Conservation (phyloP, 1,140 invertebrate species). For the Dinoponera quadriceps region DNA sequence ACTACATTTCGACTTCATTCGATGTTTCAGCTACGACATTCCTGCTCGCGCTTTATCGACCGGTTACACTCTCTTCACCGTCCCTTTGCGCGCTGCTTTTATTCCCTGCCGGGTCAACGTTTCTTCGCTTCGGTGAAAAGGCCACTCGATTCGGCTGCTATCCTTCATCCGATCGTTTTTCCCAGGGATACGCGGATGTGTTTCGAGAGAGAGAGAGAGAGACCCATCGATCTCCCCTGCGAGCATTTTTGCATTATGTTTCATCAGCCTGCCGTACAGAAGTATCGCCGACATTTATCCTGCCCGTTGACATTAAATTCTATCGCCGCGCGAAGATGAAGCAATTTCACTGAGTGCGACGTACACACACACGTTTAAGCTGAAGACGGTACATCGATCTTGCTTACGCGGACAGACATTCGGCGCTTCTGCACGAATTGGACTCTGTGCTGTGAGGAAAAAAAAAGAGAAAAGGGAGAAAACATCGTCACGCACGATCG, state of each 20-base stretch:
- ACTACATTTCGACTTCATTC: too few species aligned
- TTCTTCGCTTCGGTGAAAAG: neutral
- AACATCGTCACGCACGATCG: too few species aligned
- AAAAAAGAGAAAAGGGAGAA: too few species aligned
- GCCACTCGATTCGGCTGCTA: neutral
- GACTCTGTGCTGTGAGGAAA: too few species aligned
- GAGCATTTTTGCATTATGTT: too few species aligned
- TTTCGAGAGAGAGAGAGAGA: neutral
- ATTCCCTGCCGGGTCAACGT: too few species aligned
- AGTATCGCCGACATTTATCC: neutral
- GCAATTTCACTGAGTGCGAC: too few species aligned
- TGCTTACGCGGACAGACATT: too few species aligned
- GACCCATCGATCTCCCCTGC: neutral
- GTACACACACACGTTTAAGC: too few species aligned
- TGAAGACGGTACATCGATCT: too few species aligned
- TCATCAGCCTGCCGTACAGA: neutral
- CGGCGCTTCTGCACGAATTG: too few species aligned
- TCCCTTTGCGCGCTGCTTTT: neutral
- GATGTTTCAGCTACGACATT: slow-evolving; percentile 25
- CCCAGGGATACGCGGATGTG: neutral
- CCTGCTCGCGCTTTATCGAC: slow-evolving; percentile 64
- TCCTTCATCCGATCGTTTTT: neutral
- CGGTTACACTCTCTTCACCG: slow-evolving; percentile 21
- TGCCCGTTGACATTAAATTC: neutral
- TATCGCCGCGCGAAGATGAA: neutral